Evolutionary conservation across 1,140 invertebrate genomes (phyloP), one percentile per base, ranked within the genome.

Genomic region (Drosophila watanabei): DNA sequence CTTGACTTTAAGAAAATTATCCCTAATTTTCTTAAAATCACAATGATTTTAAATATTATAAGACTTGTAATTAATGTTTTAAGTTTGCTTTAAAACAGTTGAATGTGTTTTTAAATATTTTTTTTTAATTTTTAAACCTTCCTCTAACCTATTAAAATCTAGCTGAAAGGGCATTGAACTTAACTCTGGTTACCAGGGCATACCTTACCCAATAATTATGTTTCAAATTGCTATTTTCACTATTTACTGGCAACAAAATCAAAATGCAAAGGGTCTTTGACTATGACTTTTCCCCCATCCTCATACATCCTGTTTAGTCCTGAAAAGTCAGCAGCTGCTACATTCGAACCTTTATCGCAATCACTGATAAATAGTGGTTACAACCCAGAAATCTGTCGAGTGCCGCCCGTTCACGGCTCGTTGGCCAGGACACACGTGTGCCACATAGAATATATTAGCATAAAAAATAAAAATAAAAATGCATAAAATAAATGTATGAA

Each of bases 361-460:
- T 68, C 62, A 41, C 75, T 46, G 75, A 69, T 56, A 56, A 56
- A 56, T 77, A 78, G 43, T 32, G 46, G 46, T 41, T 37, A 68
- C 71, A 43, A 43, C 37, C 54, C 61, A 45, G 65, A 87, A 86
- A 86, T 86, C 83, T 87, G 83, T 82, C 45, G 66, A 76, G 48
- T 60, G 49, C 64, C 51, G 56, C 51, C 64, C 84, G 79, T 85
- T 89, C 71, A 89, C 81, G 81, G 85, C 78, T 80, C 83, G 81
- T 73, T 88, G 86, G 75, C 35, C 70, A 69, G 72, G 58, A 85
- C 85, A 79, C 83, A 82, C 83, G 85, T 81, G 64, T 61, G 85
- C 75, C 30, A 39, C 16, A 39, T 14, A 39, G 37, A 39, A 39
- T 28, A 13, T 41, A 85, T 86, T 86, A 75, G 69, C 82, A 86